Conservation (phyloP, 2,797 vertebrate species). For the Holocentrus rufus region DNA sequence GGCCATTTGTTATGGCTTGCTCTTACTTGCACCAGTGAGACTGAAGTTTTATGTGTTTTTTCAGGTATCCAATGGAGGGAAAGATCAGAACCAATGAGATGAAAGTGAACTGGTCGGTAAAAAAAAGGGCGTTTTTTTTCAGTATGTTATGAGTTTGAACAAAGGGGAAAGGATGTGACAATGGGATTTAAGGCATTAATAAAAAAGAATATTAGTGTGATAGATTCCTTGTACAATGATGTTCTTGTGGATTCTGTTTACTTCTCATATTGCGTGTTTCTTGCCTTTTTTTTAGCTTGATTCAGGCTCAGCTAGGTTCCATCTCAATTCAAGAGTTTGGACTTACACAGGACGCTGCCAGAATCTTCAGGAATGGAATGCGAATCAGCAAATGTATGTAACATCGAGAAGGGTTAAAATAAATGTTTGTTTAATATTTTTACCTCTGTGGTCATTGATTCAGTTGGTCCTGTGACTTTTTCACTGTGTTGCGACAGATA, state of each 20-base stretch:
- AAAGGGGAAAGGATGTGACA: background rate
- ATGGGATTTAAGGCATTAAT: background rate
- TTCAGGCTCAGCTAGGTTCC: slow-evolving; percentile 96
- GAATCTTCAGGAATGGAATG: slow-evolving; percentile 93
- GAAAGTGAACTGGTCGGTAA: slow-evolving; percentile 96
- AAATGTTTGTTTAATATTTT: background rate
- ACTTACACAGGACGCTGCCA: slow-evolving; percentile 92
- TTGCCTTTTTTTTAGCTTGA: slow-evolving; percentile 83
- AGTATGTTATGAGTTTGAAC: background rate
- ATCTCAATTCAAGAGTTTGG: slow-evolving; percentile 95
- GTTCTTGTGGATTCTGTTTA: background rate
- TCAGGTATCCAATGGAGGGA: slow-evolving; percentile 93
- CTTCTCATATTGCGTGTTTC: background rate
- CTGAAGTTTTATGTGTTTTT: slow-evolving; percentile 16
- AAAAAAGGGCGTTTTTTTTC: background rate
- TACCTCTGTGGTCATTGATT: background rate
- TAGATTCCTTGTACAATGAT: background rate
- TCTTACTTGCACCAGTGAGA: background rate
- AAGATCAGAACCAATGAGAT: slow-evolving; percentile 97
- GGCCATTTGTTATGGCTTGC: background rate
- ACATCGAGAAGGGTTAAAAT: background rate
- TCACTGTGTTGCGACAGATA: background rate
- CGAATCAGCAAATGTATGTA: slow-evolving; percentile 93
- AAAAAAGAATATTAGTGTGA: slow-evolving; percentile 3
- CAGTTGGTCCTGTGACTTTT: background rate